Conservation (phyloP, 2,888 invertebrate genomes). For the Patella caerulea region DNA sequence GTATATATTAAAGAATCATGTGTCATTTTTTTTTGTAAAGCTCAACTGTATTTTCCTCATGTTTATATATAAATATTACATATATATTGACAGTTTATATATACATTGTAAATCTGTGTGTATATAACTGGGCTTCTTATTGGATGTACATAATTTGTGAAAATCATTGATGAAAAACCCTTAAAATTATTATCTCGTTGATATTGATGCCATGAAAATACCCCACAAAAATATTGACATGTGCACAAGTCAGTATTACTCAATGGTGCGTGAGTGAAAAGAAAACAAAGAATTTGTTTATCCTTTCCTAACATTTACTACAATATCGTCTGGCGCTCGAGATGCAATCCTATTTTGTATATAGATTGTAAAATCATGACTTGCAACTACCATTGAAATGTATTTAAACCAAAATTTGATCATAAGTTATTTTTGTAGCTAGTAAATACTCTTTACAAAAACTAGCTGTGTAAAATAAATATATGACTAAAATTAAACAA, state of each 20-base stretch:
- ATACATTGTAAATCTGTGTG: background rate
- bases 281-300: no score
- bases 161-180: no score
- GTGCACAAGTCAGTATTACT: no score
- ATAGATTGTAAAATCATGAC: background rate
- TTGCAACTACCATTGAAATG: slow-evolving; percentile 15
- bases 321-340: background rate
- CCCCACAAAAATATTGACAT: no score
- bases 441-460: slow-evolving; percentile 26
- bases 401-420: slow-evolving; percentile 29
- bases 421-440: slow-evolving; percentile 34
- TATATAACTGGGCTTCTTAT: background rate
- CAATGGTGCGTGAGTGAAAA: no score
- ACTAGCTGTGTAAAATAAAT: slow-evolving; percentile 34
- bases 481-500: slow-evolving; percentile 7
- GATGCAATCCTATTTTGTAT: slow-evolving; percentile 2
- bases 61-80: background rate
- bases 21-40: slow-evolving; percentile 1
- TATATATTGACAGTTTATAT: background rate
- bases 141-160: no score
- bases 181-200: no score
- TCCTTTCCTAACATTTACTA: no score
- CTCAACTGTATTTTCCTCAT: slow-evolving; percentile 10
- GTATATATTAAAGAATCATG: background rate
- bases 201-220: no score